Base-by-base conservation (phyloP, 2,888 invertebrate genomes). In the Dicyrtoma fusca region DNA sequence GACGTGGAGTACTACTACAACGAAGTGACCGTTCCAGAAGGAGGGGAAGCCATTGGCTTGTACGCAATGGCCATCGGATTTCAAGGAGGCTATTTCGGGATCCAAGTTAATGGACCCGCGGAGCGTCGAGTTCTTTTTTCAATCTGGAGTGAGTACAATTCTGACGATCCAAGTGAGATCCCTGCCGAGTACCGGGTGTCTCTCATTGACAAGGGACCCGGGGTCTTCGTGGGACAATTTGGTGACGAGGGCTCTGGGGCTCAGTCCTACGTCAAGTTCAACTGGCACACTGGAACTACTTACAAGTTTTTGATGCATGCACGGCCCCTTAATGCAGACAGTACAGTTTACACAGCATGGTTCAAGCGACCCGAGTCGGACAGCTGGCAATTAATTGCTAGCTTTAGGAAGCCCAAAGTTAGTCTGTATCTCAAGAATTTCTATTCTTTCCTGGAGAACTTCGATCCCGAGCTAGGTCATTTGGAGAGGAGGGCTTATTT, bases 361-460 rank as follows among this genome's bases (percentile, higher is more conserved):
- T 77, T 79, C 51, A 66, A 71, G 23, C 11, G 34, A 21, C 53
- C 74, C 0, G 49, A 61, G 13, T 19, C 62, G n/a, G 51, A 19
- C 5, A 55, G 42, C 5, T 79, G 79, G 79, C 57, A 53, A 14
- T 65, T 79, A 13, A 78, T 79, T n/a, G 79, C 79, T 0, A 71
- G 73, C 21, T 78, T 78, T 64, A 64, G 65, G 10, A 77, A 75
- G 47, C 79, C 79, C 0, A 78, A 76, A 47, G 74, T 73, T 4
- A 69, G 74, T 1, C 72, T 55, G 2, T 75, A 71, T 51, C 53
- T 79, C 5, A 66, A 23, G 19, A 65, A 49, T 0, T 47, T 74
- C 6, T 77, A 79, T 65, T 75, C 77, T 1, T 79, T 79, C 59
- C 76, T 76, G 0, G 78, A 79, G 66, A 79, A 79, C 61, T 79